Conservation (phyloP, 2,797 vertebrate genomes). For the Sebastes iracundus region DNA sequence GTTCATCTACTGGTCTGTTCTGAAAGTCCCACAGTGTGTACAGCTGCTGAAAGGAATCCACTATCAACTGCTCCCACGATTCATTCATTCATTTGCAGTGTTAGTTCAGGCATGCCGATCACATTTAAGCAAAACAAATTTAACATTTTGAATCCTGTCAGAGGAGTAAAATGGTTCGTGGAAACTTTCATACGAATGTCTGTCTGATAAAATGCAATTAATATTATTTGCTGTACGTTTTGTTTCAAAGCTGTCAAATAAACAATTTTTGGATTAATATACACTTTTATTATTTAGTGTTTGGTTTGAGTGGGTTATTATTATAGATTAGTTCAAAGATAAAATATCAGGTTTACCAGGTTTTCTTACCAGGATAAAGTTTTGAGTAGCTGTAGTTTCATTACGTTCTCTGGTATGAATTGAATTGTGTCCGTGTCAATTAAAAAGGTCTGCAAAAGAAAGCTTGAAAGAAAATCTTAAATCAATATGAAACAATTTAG, state of each 20-base stretch:
- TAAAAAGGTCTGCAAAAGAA: not conserved
- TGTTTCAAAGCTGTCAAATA: constrained; percentile 54
- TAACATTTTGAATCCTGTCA: not conserved
- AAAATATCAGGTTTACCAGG: not conserved
- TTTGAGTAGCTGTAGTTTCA: not conserved
- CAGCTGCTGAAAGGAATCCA: constrained; percentile 17
- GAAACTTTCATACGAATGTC: not conserved
- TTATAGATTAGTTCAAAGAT: not conserved
- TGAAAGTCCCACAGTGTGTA: not conserved
- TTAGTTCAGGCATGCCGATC: not conserved
- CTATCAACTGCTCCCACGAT: not conserved
- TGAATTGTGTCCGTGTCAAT: not conserved
- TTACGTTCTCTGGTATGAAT: not conserved
- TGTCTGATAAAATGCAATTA: constrained; percentile 6
- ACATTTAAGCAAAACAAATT: not conserved
- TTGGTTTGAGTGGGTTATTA: not conserved
- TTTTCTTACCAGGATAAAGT: not conserved
- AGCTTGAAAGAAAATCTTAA: not conserved
- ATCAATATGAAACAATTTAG: no score
- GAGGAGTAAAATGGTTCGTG: not conserved
- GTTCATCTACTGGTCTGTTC: not conserved
- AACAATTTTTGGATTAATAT: constrained; percentile 16
- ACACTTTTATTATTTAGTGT: not conserved
- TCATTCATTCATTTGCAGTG: constrained; percentile 6
- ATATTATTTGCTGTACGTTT: constrained; percentile 5